Conservation (phyloP, 1,140 invertebrate species). For the Diorhabda carinulata region DNA sequence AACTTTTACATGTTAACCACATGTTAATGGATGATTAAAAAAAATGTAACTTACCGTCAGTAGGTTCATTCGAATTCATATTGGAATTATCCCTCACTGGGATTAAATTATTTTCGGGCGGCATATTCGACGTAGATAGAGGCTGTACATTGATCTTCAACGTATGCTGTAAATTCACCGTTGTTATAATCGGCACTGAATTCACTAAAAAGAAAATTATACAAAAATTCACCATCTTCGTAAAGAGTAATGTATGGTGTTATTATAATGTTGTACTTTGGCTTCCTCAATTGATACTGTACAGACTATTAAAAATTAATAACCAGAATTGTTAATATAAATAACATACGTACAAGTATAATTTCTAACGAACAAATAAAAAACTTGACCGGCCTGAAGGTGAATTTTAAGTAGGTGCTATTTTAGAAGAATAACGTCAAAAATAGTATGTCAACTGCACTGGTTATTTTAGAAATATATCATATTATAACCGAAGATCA, state of each 20-base stretch:
- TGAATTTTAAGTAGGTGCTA: neutral
- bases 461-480: neutral
- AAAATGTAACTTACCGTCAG: neutral
- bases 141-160: slow-evolving; percentile 33
- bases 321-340: neutral
- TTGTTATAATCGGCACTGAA: slow-evolving; percentile 35
- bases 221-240: neutral
- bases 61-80: neutral
- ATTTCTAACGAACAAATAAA: neutral
- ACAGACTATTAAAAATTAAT: neutral
- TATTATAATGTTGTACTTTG: neutral
- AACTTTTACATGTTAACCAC: no score
- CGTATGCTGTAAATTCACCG: slow-evolving; percentile 41
- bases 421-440: neutral
- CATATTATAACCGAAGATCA: no score
- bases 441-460: neutral
- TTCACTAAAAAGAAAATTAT: slow-evolving; percentile 33
- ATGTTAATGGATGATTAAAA: neutral
- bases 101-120: slow-evolving; percentile 17
- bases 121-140: slow-evolving; percentile 15
- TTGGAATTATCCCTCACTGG: neutral
- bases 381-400: neutral
- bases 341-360: neutral
- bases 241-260: neutral
- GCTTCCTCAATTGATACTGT: no score